phyloP scores from a whole-genome alignment of 2,113 vertebrate genomes.

The Nesogale talazaci region DNA sequence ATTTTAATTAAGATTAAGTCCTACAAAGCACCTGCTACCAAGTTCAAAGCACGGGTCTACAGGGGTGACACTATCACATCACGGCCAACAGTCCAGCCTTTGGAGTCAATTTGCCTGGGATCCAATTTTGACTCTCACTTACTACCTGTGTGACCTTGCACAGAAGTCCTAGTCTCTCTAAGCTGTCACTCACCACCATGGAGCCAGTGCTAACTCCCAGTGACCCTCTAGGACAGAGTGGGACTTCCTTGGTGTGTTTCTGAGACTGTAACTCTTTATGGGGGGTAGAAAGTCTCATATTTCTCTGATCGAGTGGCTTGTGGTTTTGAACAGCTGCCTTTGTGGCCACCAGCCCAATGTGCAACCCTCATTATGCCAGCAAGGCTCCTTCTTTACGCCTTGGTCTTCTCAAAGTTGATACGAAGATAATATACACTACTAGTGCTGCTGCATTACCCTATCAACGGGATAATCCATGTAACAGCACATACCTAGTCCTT shows the following conservation, averaged over 20 bases:
- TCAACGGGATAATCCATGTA: no score
- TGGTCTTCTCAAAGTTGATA: background rate
- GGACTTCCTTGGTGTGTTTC: no score
- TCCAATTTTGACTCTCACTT: background rate
- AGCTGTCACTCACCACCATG: no score
- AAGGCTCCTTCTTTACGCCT: background rate
- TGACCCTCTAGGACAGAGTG: no score
- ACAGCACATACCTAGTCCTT: background rate
- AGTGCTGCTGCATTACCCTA: background rate
- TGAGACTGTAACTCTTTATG: no score
- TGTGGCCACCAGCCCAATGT: no score
- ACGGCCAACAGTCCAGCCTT: background rate
- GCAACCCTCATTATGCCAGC: no score
- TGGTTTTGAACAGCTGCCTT: no score
- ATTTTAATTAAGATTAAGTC: background rate
- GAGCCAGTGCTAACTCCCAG: no score
- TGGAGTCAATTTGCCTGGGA: background rate
- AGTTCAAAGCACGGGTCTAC: background rate
- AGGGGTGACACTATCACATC: background rate
- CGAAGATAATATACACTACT: background rate
- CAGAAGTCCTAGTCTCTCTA: background rate
- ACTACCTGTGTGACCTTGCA: background rate
- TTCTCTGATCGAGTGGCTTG: no score
- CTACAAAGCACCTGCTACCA: background rate
- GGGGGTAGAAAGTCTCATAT: no score